A percentile compares a stretch with the other conserved stretches of the same genome.
Conservation (phyloP, 2,888 invertebrate genomes). For the Leptinotarsa juncta region DNA sequence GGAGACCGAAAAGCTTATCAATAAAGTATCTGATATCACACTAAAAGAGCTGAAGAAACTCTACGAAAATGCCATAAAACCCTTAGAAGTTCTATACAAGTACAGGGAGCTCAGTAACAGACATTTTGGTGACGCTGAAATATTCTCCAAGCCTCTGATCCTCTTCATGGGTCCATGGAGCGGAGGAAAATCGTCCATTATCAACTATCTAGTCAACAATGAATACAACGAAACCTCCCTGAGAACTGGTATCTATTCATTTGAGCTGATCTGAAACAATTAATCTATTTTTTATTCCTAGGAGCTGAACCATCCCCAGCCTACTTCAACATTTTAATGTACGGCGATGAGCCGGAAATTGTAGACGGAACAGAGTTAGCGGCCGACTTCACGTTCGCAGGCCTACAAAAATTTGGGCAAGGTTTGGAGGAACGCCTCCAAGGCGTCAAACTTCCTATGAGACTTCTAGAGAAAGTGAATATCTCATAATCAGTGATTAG, state of each 20-base stretch:
- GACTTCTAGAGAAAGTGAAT: conserved; percentile 86
- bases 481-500: neutral
- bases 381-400: conserved; percentile 95
- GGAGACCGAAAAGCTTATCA: conserved; percentile 76
- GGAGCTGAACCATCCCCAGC: conserved; percentile 95
- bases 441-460: conserved; percentile 83
- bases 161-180: conserved; percentile 97
- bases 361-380: conserved; percentile 93
- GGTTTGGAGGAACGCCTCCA: conserved; percentile 89
- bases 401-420: conserved; percentile 94
- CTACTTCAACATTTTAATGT: conserved; percentile 91
- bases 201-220: conserved; percentile 90
- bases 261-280: conserved; percentile 9
- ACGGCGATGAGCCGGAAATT: conserved; percentile 87
- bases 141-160: conserved; percentile 92
- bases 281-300: conserved; percentile 58
- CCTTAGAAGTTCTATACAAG: conserved; percentile 90
- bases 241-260: conserved; percentile 78
- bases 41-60: conserved; percentile 86
- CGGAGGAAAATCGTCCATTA: conserved; percentile 93
- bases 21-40: conserved; percentile 81
- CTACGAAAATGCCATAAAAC: conserved; percentile 89
- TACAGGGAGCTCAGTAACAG: conserved; percentile 92
- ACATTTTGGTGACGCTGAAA: conserved; percentile 93
- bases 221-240: conserved; percentile 86